Evolutionary conservation across 2,888 invertebrate species (phyloP), one percentile per base, ranked within the genome.

Genomic region (Chydorus sphaericus): DNA sequence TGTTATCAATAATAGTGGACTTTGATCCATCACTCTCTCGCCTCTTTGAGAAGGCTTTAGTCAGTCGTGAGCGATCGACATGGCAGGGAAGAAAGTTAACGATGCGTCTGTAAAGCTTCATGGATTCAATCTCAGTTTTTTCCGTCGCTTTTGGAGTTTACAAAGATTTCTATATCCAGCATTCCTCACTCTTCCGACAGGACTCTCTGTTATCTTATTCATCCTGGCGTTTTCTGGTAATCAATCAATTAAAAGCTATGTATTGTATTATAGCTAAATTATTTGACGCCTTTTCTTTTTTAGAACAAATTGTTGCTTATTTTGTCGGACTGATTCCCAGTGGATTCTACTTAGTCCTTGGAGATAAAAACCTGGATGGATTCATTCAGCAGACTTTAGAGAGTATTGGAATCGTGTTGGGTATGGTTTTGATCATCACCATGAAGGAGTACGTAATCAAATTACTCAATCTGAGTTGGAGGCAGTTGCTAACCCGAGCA

Each of bases 261-360:
- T n/a, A n/a, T n/a, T n/a, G n/a, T n/a, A n/a, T n/a, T n/a, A n/a
- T n/a, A n/a, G n/a, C n/a, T n/a, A n/a, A n/a, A n/a, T n/a, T n/a
- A n/a, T n/a, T n/a, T n/a, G n/a, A n/a, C n/a, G 38, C 52, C 16
- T 54, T 54, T 56, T 48, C 31, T 44, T 58, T 63, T 65, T 49
- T 66, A 73, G 76, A 75, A 61, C 74, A 77, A 65, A 69, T 71
- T 59, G 65, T 76, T 31, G 70, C 73, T 14, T 77, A 74, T 65
- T 67, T 71, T 59, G 72, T 77, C 39, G 78, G 77, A 4, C 62
- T 76, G 30, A 65, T 77, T 48, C 71, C 76, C 10, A 74, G 75
- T 61, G 66, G 70, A 55, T 77, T 71, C 65, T 77, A 75, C 65
- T 67, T 68, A 57, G 71, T 73, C 4, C 65, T 77, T 39, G 73